Conservation (phyloP, 2,888 invertebrate genomes). For the Heteromurus nitidus region DNA sequence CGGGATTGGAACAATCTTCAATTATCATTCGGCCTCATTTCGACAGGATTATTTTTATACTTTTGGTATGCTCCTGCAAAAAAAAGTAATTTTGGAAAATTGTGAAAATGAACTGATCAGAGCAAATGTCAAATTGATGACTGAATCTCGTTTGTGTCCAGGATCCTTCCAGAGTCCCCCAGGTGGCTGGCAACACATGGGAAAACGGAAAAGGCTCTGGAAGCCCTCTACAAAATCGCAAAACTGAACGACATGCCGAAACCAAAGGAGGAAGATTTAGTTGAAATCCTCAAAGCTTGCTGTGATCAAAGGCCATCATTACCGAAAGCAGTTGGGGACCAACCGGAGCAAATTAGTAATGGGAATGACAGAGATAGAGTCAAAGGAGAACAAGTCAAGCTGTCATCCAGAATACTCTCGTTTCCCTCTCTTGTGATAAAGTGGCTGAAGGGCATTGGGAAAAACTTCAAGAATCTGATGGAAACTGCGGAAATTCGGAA, state of each 20-base stretch:
- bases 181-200: constrained; percentile 71
- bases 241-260: constrained; percentile 63
- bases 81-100: too few relatives aligned
- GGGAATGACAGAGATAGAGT: neutral
- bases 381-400: neutral
- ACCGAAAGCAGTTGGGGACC: neutral
- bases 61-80: constrained; percentile 71
- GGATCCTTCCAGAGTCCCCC: constrained; percentile 72
- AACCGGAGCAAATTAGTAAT: neutral
- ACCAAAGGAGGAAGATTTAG: constrained; percentile 61
- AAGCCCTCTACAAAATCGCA: constrained; percentile 66
- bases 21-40: constrained; percentile 69
- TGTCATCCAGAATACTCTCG: neutral
- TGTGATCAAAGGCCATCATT: constrained; percentile 4
- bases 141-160: constrained; percentile 13
- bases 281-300: constrained; percentile 65
- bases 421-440: neutral
- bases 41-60: constrained; percentile 61
- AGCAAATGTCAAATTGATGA: constrained; percentile 2
- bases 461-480: constrained; percentile 67
- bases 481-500: constrained; percentile 68
- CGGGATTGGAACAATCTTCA: constrained; percentile 70
- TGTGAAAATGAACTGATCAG: too few relatives aligned
- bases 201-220: constrained; percentile 66
- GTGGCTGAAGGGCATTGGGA: constrained; percentile 22